Evolutionary conservation across 2,888 invertebrate species (phyloP).

Genomic region (Pandemis cinnamomeana): DNA sequence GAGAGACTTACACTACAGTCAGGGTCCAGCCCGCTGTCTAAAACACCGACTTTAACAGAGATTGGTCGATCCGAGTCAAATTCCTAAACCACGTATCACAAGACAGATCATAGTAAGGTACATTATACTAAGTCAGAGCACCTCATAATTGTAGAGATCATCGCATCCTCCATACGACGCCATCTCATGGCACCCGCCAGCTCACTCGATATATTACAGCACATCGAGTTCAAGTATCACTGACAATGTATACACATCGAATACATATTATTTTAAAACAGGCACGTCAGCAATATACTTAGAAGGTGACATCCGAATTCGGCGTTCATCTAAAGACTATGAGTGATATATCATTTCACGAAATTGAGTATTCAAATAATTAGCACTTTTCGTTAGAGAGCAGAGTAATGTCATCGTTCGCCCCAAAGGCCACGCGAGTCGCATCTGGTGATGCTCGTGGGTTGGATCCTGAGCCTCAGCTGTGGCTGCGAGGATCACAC

Average conservation of each 20-base stretch:
- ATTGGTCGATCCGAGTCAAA: constrained; percentile 78
- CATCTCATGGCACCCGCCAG: constrained; percentile 79
- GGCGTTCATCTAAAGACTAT: constrained; percentile 29
- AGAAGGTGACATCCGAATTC: constrained; percentile 39
- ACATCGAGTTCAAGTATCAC: constrained; percentile 70
- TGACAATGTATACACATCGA: constrained; percentile 73
- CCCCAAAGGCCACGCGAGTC: neutral
- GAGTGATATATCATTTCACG: constrained; percentile 35
- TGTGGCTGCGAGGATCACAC: constrained; percentile 66
- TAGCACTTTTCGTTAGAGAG: constrained; percentile 67
- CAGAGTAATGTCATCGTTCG: constrained; percentile 53
- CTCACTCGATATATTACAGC: constrained; percentile 73
- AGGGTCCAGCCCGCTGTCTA: constrained; percentile 75
- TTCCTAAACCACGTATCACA: constrained; percentile 76
- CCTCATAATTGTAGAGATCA: constrained; percentile 85
- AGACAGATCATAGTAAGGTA: constrained; percentile 73
- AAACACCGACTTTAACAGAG: constrained; percentile 71
- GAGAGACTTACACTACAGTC: constrained; percentile 50
- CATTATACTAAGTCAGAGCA: constrained; percentile 80
- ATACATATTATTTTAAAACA: constrained; percentile 53
- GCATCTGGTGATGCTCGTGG: neutral
- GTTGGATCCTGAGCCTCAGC: neutral
- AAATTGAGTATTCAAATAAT: constrained; percentile 68
- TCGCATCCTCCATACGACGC: constrained; percentile 70
- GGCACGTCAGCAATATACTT: constrained; percentile 63